Evolutionary conservation across 2,888 invertebrate species (phyloP).

Genomic region (Erebia epiphron): DNA sequence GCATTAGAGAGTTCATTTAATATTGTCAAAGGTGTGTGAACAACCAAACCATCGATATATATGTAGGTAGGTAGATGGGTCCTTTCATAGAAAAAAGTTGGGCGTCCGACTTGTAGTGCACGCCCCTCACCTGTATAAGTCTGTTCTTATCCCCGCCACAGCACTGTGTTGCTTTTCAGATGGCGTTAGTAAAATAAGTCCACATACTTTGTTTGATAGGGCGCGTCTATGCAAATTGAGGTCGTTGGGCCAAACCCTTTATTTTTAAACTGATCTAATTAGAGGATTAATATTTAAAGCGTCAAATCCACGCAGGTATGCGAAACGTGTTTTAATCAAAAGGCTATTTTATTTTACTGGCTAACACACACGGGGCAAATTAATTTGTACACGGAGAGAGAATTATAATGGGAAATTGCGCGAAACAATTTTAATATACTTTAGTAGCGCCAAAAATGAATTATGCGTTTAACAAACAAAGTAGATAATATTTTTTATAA

Average conservation of each 20-base stretch:
- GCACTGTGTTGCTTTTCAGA: too few relatives aligned
- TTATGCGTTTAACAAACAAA: background rate
- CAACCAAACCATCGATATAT: too few relatives aligned
- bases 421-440: constrained; percentile 22
- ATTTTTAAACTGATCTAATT: constrained; percentile 9
- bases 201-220: too few relatives aligned
- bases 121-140: too few relatives aligned
- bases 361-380: constrained; percentile 24
- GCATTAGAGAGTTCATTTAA: too few relatives aligned
- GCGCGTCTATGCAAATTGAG: background rate
- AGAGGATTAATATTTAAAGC: constrained; percentile 17
- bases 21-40: too few relatives aligned
- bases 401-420: constrained; percentile 21
- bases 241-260: background rate
- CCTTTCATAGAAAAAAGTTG: too few relatives aligned
- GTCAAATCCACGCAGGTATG: constrained; percentile 25
- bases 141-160: too few relatives aligned
- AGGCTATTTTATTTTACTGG: constrained; percentile 28
- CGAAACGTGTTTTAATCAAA: constrained; percentile 33
- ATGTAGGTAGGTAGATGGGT: too few relatives aligned
- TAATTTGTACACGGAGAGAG: constrained; percentile 28
- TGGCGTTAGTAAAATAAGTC: too few relatives aligned
- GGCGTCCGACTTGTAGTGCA: too few relatives aligned
- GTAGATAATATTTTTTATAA: too few relatives aligned
- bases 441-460: constrained; percentile 6